Conservation (phyloP, 2,113 vertebrate genomes). For the Mixornis gularis region DNA sequence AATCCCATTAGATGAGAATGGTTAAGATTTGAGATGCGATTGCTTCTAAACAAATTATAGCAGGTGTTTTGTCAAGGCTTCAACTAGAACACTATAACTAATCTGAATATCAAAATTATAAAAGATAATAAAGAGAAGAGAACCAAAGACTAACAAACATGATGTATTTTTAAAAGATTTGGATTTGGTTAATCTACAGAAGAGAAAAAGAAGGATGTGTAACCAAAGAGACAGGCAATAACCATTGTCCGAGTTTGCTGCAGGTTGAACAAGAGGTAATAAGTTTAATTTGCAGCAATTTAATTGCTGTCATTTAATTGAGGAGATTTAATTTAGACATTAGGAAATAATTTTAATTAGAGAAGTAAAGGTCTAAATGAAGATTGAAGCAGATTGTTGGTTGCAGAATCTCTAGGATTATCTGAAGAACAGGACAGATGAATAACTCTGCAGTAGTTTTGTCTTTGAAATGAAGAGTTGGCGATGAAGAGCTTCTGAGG, state of each 20-base stretch:
- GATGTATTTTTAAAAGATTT: background rate
- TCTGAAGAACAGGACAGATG: background rate
- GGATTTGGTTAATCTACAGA: background rate
- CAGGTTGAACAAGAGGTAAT: background rate
- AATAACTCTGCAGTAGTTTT: background rate
- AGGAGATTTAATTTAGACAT: background rate
- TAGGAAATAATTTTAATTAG: background rate
- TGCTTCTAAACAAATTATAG: background rate
- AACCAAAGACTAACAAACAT: background rate
- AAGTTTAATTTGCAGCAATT: background rate
- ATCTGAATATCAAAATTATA: background rate
- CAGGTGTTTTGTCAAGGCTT: background rate
- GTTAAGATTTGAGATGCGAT: background rate
- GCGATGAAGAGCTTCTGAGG: background rate
- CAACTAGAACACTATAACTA: background rate
- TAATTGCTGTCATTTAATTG: background rate
- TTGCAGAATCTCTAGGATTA: background rate
- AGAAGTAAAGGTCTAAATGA: background rate
- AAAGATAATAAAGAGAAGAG: background rate
- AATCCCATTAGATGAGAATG: background rate
- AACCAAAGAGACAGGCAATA: background rate
- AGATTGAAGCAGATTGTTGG: background rate
- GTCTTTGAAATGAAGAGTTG: background rate
- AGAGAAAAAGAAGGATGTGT: background rate
- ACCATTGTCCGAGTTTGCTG: background rate